These are phyloP conservation scores for Parauchenoglanis ngamensis DNA, from an alignment of 2,797 vertebrate genomes.

Conservation along the genomic window DNA sequence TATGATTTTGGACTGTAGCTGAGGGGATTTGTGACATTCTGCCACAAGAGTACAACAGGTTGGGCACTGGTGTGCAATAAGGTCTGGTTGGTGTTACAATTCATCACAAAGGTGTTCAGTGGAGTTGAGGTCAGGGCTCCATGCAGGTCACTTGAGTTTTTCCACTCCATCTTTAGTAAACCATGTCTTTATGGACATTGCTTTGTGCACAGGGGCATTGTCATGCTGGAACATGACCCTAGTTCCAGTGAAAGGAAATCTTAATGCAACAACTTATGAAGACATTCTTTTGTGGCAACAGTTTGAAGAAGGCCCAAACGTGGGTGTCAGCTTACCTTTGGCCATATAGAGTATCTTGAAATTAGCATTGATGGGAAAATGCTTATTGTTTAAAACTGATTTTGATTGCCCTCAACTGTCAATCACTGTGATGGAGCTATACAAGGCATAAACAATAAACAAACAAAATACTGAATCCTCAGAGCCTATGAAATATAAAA, in stretches of 20 bases:
- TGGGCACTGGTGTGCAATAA: neutral
- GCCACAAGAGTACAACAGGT: neutral
- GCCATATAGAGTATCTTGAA: neutral
- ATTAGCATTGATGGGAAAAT: conserved; percentile 1
- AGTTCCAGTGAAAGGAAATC: neutral
- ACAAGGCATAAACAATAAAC: neutral
- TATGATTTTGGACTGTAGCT: neutral
- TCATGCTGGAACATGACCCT: neutral
- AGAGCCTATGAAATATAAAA: neutral
- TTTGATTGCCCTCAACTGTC: neutral
- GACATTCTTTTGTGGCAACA: neutral
- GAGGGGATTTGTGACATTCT: neutral
- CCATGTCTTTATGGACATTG: neutral
- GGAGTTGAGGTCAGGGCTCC: neutral
- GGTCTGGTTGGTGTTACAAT: neutral
- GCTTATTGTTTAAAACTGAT: neutral
- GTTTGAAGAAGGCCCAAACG: neutral
- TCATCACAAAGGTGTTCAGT: neutral
- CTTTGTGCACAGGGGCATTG: neutral
- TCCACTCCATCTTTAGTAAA: neutral
- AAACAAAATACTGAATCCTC: neutral
- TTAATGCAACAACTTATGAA: neutral
- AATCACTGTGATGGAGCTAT: neutral
- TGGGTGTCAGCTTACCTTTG: neutral
- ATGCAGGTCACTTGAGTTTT: neutral